phyloP scores from a whole-genome alignment of 2,888 invertebrate genomes.

The Caenorhabditis sp. region DNA sequence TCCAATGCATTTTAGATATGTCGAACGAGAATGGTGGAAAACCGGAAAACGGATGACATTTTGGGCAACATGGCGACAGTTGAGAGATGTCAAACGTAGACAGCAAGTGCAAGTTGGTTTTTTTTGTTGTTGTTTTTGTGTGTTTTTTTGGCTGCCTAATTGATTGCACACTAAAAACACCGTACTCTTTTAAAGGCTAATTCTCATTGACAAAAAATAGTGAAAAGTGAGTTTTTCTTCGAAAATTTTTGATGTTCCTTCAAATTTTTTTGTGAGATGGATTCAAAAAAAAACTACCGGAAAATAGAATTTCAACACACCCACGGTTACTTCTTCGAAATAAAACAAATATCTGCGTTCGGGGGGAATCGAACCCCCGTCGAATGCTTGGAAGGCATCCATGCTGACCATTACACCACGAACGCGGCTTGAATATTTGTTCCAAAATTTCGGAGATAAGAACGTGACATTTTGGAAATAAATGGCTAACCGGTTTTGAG shows the following conservation, averaged over 20 bases:
- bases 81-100: slow-evolving; percentile 85
- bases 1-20: slow-evolving; percentile 39
- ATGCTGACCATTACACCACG: slow-evolving; percentile 63
- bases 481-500: background rate
- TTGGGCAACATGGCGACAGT: slow-evolving; percentile 85
- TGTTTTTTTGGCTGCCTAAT: background rate
- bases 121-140: background rate
- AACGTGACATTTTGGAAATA: background rate
- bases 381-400: slow-evolving; percentile 64
- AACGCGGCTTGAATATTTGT: slow-evolving; percentile 23
- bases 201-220: too few relatives aligned
- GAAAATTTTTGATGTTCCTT: too few relatives aligned
- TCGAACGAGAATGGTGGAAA: slow-evolving; percentile 71
- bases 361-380: slow-evolving; percentile 62
- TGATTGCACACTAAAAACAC: too few relatives aligned
- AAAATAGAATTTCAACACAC: too few relatives aligned
- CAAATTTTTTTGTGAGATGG: too few relatives aligned
- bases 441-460: background rate
- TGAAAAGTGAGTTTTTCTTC: too few relatives aligned
- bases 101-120: slow-evolving; percentile 31
- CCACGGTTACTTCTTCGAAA: too few relatives aligned
- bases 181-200: too few relatives aligned
- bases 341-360: slow-evolving; percentile 40
- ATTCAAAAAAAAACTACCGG: too few relatives aligned
- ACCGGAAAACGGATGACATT: slow-evolving; percentile 68